Conservation (phyloP, 2,797 vertebrate species). For the Carapus acus region DNA sequence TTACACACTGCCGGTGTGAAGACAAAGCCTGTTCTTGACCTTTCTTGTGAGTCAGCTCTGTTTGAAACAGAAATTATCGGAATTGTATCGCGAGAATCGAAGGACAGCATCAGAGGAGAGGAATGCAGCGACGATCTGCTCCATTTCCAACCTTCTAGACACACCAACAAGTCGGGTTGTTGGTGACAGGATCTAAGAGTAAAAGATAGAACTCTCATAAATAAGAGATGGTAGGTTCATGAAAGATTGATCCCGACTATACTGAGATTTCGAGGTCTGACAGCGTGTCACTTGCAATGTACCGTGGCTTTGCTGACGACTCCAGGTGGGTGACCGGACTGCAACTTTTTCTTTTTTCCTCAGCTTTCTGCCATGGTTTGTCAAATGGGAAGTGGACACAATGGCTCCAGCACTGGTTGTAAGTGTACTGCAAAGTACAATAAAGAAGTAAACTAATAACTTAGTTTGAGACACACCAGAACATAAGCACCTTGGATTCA, state of each 20-base stretch:
- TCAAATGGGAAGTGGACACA: constrained; percentile 44
- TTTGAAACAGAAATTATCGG: too few relatives aligned
- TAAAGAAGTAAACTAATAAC: too few relatives aligned
- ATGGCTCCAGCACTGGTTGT: background rate
- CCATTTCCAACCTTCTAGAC: constrained; percentile 49
- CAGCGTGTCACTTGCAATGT: constrained; percentile 68
- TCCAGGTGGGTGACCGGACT: constrained; percentile 41
- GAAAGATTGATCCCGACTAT: constrained; percentile 70
- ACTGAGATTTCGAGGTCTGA: constrained; percentile 68
- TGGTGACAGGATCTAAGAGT: constrained; percentile 27
- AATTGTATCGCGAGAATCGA: constrained; percentile 18
- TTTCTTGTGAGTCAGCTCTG: too few relatives aligned
- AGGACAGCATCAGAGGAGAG: too few relatives aligned
- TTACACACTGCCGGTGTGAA: too few relatives aligned
- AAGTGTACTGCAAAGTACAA: too few relatives aligned
- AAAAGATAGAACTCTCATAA: constrained; percentile 61
- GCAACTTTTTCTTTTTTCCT: constrained; percentile 28
- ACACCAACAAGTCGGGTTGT: constrained; percentile 26
- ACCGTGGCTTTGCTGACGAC: constrained; percentile 53
- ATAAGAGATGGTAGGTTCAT: constrained; percentile 74
- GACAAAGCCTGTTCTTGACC: too few relatives aligned
- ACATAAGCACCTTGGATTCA: too few relatives aligned
- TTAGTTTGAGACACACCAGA: too few relatives aligned
- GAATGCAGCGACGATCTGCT: too few relatives aligned
- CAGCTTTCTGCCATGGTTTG: constrained; percentile 56